Conservation (phyloP, 2,797 vertebrate species). For the Rhinoraja longicauda region DNA sequence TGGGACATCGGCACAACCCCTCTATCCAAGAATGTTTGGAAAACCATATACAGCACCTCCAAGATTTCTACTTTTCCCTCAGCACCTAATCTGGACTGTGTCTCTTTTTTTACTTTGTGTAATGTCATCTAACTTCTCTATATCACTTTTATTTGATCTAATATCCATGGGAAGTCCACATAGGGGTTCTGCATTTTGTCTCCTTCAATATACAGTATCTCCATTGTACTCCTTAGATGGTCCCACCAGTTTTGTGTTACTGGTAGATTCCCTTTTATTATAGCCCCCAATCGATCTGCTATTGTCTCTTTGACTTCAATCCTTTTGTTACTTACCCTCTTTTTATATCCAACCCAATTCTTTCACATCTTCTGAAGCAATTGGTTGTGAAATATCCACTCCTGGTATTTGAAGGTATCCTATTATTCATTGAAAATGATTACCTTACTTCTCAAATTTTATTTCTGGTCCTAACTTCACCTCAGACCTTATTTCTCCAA, state of each 20-base stretch:
- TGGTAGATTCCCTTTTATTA: background rate
- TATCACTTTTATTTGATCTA: background rate
- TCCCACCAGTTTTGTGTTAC: background rate
- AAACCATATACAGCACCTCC: background rate
- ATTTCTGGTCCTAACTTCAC: too few relatives aligned
- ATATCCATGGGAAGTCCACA: background rate
- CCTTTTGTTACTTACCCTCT: background rate
- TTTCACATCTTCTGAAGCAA: background rate
- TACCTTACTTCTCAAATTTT: background rate
- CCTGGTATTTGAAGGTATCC: background rate
- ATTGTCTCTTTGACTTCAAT: background rate
- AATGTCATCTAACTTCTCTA: background rate
- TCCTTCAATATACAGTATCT: background rate
- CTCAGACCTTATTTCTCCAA: background rate
- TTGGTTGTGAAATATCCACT: background rate
- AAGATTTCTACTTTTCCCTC: background rate
- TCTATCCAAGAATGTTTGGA: background rate
- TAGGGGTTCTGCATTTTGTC: background rate
- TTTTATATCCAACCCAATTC: background rate
- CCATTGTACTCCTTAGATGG: background rate
- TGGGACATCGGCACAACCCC: background rate
- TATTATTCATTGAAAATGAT: background rate
- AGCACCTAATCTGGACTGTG: background rate
- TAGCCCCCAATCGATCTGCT: background rate
- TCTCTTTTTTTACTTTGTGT: background rate